Conservation (phyloP, 1,140 invertebrate genomes). For the Pemphigus obesinymphae region DNA sequence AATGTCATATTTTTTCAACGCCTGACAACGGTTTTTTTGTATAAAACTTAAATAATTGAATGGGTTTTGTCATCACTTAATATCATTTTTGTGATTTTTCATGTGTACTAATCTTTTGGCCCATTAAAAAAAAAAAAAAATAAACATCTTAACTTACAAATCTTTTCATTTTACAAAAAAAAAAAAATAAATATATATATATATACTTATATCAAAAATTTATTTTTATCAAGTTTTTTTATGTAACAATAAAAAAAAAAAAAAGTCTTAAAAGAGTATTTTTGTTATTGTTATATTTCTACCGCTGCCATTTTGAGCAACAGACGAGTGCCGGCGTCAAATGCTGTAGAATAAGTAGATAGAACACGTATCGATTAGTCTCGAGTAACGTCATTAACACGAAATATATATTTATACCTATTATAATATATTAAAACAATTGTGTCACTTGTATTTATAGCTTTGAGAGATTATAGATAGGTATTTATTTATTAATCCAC, state of each 20-base stretch:
- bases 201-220: too few species aligned
- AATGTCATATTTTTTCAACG: not conserved
- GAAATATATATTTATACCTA: too few species aligned
- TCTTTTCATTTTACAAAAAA: too few species aligned
- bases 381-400: not conserved
- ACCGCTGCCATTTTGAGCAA: not conserved
- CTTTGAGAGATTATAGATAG: not conserved
- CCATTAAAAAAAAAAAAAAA: conserved; percentile 12
- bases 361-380: not conserved
- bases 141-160: not conserved
- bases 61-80: not conserved
- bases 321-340: not conserved
- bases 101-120: not conserved
- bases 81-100: not conserved
- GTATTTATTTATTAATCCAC: too few species aligned
- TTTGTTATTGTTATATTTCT: not conserved
- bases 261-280: not conserved
- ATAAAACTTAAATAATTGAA: not conserved
- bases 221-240: too few species aligned
- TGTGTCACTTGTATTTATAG: not conserved
- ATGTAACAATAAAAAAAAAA: too few species aligned
- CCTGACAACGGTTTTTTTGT: not conserved
- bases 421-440: not conserved
- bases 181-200: too few species aligned
- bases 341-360: too few species aligned